A percentile compares a stretch with the other conserved stretches of the same genome.
Evolutionary conservation across 2,888 invertebrate species (phyloP).

Genomic region (Andrena camellia): DNA sequence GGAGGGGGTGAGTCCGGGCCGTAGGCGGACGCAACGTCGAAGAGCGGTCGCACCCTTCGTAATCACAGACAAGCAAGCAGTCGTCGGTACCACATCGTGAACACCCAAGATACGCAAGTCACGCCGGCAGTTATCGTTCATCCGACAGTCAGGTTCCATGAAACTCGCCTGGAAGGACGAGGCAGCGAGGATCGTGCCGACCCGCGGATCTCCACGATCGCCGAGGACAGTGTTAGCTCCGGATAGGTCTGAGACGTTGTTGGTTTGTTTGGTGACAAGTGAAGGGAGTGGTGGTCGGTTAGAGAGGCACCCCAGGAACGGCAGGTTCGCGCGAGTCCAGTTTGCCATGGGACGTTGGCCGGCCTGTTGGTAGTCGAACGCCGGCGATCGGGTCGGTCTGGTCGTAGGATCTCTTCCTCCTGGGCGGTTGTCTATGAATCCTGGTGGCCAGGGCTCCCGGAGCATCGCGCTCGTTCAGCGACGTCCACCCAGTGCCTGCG

Average conservation of each 20-base stretch:
- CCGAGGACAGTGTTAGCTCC: neutral
- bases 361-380: neutral
- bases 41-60: slow-evolving; percentile 54
- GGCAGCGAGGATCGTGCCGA: neutral
- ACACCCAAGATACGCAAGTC: slow-evolving; percentile 5
- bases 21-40: slow-evolving; percentile 71
- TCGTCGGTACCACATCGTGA: slow-evolving; percentile 71
- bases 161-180: neutral
- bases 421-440: neutral
- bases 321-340: neutral
- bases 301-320: neutral
- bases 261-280: neutral
- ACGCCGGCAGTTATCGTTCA: neutral
- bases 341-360: neutral
- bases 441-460: neutral
- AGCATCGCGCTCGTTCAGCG: neutral
- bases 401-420: neutral
- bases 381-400: neutral
- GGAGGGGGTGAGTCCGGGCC: slow-evolving; percentile 42
- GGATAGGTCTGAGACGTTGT: neutral
- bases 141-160: neutral
- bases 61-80: slow-evolving; percentile 68
- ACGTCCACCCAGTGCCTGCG: neutral
- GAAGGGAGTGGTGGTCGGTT: neutral
- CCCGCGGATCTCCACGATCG: neutral